Conservation (phyloP, 1,140 invertebrate species). For the Ostrea denselamellosa region DNA sequence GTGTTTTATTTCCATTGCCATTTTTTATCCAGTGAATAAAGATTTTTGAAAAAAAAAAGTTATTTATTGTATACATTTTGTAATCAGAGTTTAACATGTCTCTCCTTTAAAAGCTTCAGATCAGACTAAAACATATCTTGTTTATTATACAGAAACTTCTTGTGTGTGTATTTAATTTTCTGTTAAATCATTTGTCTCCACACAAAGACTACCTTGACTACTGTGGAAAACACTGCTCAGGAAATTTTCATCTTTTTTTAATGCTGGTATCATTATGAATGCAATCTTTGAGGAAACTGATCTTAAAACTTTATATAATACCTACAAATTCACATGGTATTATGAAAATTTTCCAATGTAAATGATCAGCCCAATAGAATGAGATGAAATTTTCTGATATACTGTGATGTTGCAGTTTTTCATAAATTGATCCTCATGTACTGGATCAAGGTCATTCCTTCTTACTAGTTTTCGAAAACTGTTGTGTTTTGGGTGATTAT, state of each 20-base stretch:
- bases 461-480: too few species aligned
- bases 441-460: too few species aligned
- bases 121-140: not conserved
- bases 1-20: slow-evolving; percentile 18
- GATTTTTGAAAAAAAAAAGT: not conserved
- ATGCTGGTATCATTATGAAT: not conserved
- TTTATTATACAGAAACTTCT: not conserved
- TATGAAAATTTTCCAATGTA: too few species aligned
- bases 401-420: too few species aligned
- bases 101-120: not conserved
- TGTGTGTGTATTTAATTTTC: not conserved
- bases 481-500: too few species aligned
- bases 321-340: too few species aligned
- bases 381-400: too few species aligned
- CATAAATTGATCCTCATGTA: too few species aligned
- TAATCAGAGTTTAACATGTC: not conserved
- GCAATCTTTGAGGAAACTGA: too few species aligned
- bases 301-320: too few species aligned
- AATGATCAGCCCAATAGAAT: too few species aligned
- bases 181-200: not conserved
- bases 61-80: not conserved
- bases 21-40: slow-evolving; percentile 17
- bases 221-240: not conserved
- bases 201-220: too few species aligned
- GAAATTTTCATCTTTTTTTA: not conserved